These are phyloP conservation scores for Neomorphus geoffroyi DNA, from an alignment of 2,797 vertebrate species.

Conservation along the genomic window DNA sequence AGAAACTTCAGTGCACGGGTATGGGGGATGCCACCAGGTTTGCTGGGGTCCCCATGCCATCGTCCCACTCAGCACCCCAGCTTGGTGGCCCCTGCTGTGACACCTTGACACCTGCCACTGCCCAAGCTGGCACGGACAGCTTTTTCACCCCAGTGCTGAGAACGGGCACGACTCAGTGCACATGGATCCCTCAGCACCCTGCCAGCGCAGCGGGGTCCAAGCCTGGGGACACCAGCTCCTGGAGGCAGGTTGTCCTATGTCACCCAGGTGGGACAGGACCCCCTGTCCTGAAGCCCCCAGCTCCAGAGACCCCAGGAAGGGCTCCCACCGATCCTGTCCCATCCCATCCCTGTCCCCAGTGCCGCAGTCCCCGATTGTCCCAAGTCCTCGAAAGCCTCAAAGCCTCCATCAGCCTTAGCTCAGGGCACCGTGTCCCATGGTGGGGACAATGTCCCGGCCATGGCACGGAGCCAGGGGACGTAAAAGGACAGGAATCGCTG, in stretches of 20 bases:
- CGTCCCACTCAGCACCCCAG: accelerated
- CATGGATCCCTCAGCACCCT: accelerated
- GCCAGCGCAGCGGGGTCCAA: accelerated
- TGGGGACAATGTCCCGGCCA: neutral
- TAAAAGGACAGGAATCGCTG: neutral
- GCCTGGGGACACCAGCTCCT: neutral
- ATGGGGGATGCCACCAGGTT: accelerated
- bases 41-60: accelerated
- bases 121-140: neutral
- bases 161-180: neutral
- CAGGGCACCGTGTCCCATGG: accelerated
- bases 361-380: accelerated
- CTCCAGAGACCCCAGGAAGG: neutral
- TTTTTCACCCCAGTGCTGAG: neutral
- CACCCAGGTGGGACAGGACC: neutral
- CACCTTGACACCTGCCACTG: accelerated
- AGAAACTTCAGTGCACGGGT: accelerated
- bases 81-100: neutral
- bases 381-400: neutral
- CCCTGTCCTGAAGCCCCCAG: accelerated
- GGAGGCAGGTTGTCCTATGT: neutral
- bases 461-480: neutral
- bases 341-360: neutral
- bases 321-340: neutral
- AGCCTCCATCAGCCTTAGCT: neutral